Percentiles rank a stretch among this genome's conserved stretches.
phyloP scores from a whole-genome alignment of 2,888 invertebrate genomes.

The Ormyrus pomaceus region DNA sequence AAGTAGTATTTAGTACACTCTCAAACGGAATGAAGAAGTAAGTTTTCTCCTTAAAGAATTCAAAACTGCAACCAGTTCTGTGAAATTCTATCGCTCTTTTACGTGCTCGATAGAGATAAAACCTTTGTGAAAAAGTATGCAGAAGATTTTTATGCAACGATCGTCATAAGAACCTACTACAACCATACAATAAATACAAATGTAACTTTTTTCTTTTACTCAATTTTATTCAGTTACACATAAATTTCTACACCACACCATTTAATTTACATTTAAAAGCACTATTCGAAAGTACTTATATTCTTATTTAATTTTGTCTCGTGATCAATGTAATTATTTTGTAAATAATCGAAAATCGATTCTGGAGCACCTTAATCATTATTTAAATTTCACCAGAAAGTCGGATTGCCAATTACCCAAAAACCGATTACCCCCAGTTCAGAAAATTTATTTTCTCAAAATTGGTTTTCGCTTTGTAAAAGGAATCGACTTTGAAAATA shows the following conservation, averaged over 20 bases:
- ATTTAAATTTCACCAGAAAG: constrained; percentile 29
- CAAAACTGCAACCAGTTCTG: neutral
- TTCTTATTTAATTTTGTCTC: neutral
- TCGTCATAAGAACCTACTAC: too few species aligned
- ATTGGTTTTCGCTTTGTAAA: constrained; percentile 10
- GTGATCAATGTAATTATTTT: neutral
- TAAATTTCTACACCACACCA: too few species aligned
- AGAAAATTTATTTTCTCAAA: constrained; percentile 1
- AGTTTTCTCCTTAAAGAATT: constrained; percentile 15
- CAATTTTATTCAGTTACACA: too few species aligned
- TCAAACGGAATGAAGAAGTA: constrained; percentile 33
- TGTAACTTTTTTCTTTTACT: too few species aligned
- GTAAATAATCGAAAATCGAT: constrained; percentile 30
- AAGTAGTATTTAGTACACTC: constrained; percentile 44
- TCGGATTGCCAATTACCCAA: neutral
- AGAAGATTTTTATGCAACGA: too few species aligned
- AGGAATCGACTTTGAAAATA: too few species aligned
- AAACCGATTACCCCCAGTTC: constrained; percentile 11
- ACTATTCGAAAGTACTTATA: neutral
- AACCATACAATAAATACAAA: too few species aligned
- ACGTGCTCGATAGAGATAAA: neutral
- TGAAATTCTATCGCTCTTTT: neutral
- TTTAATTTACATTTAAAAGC: neutral
- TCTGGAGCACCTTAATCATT: constrained; percentile 9
- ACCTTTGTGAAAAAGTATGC: neutral